Percentiles rank a stretch among this genome's conserved stretches.
Evolutionary conservation across 2,797 vertebrate genomes (phyloP).

Genomic region (Brotogeris chrysoptera): DNA sequence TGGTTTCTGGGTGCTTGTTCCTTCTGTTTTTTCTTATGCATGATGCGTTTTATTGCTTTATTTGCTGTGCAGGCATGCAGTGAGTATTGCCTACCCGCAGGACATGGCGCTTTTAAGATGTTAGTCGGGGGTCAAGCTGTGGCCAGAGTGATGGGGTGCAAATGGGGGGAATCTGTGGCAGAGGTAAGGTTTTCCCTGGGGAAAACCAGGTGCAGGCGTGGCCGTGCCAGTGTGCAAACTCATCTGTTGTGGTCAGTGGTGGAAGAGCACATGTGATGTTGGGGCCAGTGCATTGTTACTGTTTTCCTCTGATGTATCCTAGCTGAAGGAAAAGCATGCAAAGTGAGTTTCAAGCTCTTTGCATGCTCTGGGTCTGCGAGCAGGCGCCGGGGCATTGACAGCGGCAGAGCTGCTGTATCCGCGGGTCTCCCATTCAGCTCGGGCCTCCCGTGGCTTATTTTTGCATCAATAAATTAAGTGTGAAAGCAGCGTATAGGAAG

Average conservation of each 20-base stretch:
- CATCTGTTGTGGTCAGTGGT: not conserved
- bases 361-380: fast-evolving
- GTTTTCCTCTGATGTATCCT: not conserved
- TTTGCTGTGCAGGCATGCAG: not conserved
- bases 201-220: not conserved
- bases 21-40: not conserved
- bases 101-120: fast-evolving
- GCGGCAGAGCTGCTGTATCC: not conserved
- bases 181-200: not conserved
- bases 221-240: not conserved
- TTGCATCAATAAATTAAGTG: not conserved
- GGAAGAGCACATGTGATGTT: not conserved
- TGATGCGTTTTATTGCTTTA: not conserved
- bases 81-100: not conserved
- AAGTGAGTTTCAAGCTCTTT: not conserved
- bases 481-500: not conserved
- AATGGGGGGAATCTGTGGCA: not conserved
- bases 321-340: not conserved
- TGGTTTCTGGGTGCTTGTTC: not conserved
- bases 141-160: not conserved
- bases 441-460: not conserved
- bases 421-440: not conserved
- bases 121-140: not conserved
- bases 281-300: not conserved
- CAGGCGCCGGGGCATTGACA: not conserved